Evolutionary conservation across 2,888 invertebrate species (phyloP), one percentile per base, ranked within the genome.

Genomic region (Malachius bipustulatus): DNA sequence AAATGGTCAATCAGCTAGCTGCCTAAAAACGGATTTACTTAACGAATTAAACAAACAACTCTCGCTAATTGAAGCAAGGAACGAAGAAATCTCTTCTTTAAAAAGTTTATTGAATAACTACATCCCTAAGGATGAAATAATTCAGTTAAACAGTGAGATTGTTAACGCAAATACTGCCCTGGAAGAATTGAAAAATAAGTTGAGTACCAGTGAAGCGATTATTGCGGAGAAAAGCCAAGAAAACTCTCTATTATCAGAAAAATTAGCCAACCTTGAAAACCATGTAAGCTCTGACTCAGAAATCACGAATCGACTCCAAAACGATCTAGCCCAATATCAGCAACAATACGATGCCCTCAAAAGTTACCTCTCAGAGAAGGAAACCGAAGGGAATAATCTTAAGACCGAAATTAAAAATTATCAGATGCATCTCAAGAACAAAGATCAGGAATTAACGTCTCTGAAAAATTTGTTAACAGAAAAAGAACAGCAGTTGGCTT

Each of bases 41-140:
- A 38, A 36, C 4, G 54, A 54, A 40, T 44, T 52, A 8, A 41
- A 44, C 14, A 39, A 45, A 14, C 54, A 54, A 30, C 36, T 51
- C n/a, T n/a, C n/a, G n/a, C n/a, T n/a, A n/a, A n/a, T n/a, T n/a
- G n/a, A n/a, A n/a, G n/a, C n/a, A n/a, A n/a, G n/a, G n/a, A n/a
- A n/a, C n/a, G n/a, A n/a, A n/a, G n/a, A n/a, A n/a, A n/a, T n/a
- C n/a, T n/a, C n/a, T n/a, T n/a, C n/a, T n/a, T n/a, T n/a, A n/a
- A n/a, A n/a, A n/a, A n/a, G n/a, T n/a, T n/a, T n/a, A 35, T 27
- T 38, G 13, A 14, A 19, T 2, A 28, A 16, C 26, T 19, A 14
- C n/a, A 24, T 35, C 9, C 12, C n/a, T 26, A 19, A 24, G 16
- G 36, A 29, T n/a, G 30, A 24, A 10, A 29, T 39, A 26, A 26